phyloP scores from a whole-genome alignment of 2,888 invertebrate species.

The Cephalotes varians region DNA sequence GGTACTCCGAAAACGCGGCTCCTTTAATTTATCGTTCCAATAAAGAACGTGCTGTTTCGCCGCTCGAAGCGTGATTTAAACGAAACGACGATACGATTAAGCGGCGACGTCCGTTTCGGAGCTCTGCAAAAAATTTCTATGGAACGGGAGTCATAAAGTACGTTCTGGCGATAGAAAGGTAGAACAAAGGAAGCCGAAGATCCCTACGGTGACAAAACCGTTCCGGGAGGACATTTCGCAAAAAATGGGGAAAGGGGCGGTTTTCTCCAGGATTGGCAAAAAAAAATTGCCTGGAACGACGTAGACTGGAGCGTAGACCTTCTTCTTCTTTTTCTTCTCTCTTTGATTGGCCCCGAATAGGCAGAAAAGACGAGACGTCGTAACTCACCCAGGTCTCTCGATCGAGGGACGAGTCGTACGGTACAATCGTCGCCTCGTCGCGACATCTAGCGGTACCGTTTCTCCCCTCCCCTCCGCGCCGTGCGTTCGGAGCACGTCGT shows the following conservation, averaged over 20 bases:
- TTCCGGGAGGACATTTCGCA: neutral
- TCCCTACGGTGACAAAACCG: neutral
- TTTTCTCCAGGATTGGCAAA: neutral
- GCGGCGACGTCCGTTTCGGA: neutral
- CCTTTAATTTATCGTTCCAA: neutral
- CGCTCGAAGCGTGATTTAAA: neutral
- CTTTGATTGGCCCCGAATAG: neutral
- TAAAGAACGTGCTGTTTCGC: neutral
- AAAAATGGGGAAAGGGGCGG: neutral
- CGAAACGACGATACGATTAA: neutral
- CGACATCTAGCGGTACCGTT: slow-evolving; percentile 11
- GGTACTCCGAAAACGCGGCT: neutral
- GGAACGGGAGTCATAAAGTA: neutral
- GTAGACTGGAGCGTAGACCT: neutral
- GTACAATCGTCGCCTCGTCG: neutral
- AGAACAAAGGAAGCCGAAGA: neutral
- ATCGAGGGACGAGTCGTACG: neutral
- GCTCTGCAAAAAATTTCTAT: neutral
- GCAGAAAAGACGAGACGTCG: neutral
- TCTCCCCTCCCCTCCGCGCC: neutral
- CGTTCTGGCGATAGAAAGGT: no score
- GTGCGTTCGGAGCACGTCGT: slow-evolving; percentile 8
- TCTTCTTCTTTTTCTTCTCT: neutral
- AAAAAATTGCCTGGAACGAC: neutral
- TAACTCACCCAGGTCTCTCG: neutral